Evolutionary conservation across 2,113 vertebrate genomes (phyloP).

Genomic region (Cyanistes caeruleus): DNA sequence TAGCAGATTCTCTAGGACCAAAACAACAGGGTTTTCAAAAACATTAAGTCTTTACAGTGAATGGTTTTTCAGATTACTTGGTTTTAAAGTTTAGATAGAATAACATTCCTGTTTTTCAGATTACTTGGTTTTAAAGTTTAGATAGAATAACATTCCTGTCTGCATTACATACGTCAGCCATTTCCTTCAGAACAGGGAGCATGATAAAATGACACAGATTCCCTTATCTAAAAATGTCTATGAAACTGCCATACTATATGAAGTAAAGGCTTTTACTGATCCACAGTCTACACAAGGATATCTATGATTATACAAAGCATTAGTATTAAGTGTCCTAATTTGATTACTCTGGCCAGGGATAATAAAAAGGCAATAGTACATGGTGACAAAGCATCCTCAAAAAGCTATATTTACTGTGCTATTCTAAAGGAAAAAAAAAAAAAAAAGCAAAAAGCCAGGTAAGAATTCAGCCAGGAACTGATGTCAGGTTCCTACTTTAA

Average conservation of each 20-base stretch:
- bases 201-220: conserved; percentile 8
- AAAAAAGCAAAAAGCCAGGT: neutral
- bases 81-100: conserved; percentile 45
- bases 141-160: neutral
- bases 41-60: conserved; percentile 35
- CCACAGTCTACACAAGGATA: neutral
- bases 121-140: conserved; percentile 59
- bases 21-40: conserved; percentile 15
- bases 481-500: neutral
- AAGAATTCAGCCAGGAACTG: neutral
- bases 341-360: conserved; percentile 1
- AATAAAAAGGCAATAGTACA: neutral
- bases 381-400: neutral
- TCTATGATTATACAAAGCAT: conserved; percentile 37
- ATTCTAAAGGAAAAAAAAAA: neutral
- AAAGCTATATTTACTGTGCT: neutral
- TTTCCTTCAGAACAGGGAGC: neutral
- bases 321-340: conserved; percentile 34
- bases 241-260: neutral
- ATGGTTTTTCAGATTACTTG: neutral
- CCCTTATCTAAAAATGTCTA: conserved; percentile 14
- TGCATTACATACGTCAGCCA: neutral
- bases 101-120: neutral
- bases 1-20: neutral
- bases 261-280: conserved; percentile 8